phyloP scores from a whole-genome alignment of 2,888 invertebrate species.

The Entomobrya proxima region DNA sequence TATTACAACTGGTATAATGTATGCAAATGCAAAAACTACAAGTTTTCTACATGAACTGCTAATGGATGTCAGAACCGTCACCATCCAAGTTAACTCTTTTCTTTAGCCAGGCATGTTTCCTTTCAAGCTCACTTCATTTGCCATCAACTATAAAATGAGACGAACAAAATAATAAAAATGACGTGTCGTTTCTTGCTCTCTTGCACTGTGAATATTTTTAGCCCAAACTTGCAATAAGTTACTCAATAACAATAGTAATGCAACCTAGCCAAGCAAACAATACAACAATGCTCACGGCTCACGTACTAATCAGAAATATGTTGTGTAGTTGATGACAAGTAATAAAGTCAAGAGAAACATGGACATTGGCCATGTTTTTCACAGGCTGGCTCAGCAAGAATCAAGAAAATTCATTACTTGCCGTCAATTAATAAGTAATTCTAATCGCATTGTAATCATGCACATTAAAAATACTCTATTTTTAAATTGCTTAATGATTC shows the following conservation, averaged over 20 bases:
- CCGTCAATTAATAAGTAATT: background rate
- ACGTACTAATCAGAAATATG: constrained; percentile 13
- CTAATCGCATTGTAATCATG: background rate
- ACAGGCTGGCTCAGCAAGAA: background rate
- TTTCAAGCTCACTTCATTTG: background rate
- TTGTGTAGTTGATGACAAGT: background rate
- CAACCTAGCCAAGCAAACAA: too few species aligned
- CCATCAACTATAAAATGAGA: background rate
- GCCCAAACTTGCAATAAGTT: too few species aligned
- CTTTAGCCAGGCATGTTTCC: background rate
- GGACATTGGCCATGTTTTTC: background rate
- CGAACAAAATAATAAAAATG: background rate
- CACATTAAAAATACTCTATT: background rate
- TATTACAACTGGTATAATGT: constrained; percentile 19
- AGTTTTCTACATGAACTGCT: constrained; percentile 2
- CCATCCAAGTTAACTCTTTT: background rate
- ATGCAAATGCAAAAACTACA: constrained; percentile 40
- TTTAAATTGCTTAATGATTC: too few species aligned
- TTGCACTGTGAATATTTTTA: background rate
- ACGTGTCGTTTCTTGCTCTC: constrained; percentile 3
- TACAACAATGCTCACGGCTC: background rate
- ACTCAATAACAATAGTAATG: constrained; percentile 1
- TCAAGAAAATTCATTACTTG: background rate
- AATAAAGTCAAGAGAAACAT: constrained; percentile 11
- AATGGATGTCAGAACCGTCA: constrained; percentile 43